Evolutionary conservation across 2,888 invertebrate genomes (phyloP).

Genomic region (Netelia fuscicornis): DNA sequence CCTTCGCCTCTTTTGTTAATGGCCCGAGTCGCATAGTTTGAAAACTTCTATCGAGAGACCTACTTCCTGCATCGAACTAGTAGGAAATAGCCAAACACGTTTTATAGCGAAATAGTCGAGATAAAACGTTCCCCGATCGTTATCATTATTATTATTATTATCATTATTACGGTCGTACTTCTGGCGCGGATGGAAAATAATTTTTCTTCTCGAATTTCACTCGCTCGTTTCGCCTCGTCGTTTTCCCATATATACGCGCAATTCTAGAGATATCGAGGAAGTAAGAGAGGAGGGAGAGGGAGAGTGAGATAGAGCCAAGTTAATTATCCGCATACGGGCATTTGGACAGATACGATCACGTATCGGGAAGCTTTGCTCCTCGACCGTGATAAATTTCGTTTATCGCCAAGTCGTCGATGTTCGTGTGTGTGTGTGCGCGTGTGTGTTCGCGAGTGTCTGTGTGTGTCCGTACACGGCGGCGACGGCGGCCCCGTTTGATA

Average conservation of each 20-base stretch:
- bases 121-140: background rate
- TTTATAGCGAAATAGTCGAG: background rate
- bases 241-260: background rate
- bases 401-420: conserved; percentile 66
- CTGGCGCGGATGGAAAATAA: background rate
- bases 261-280: conserved; percentile 29
- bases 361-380: conserved; percentile 64
- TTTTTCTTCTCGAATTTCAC: background rate
- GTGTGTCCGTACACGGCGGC: background rate
- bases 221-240: background rate
- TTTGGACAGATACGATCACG: conserved; percentile 59
- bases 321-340: conserved; percentile 66
- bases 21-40: background rate
- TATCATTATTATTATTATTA: background rate
- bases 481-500: conserved; percentile 54
- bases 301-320: conserved; percentile 41
- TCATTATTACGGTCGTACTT: background rate
- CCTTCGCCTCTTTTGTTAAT: background rate
- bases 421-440: conserved; percentile 4
- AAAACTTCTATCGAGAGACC: background rate
- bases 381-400: conserved; percentile 72
- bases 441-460: background rate
- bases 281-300: background rate
- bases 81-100: too few relatives aligned
- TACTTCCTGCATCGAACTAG: background rate